Conservation (phyloP, 35 echinoderm and acorn worm genomes). For the Stichopus chloronotus region DNA sequence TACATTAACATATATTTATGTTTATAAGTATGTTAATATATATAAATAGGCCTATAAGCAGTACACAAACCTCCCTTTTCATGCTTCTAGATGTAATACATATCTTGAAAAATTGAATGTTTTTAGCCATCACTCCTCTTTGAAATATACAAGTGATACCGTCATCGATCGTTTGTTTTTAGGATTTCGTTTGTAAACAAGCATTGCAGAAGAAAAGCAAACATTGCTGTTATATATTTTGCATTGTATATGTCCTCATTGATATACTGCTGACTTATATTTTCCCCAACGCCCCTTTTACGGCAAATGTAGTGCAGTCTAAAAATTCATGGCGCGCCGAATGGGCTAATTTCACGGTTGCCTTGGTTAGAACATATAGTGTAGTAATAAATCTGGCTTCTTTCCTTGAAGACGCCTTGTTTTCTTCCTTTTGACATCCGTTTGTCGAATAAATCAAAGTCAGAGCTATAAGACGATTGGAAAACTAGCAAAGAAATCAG, state of each 20-base stretch:
- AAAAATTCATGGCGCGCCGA: conserved; percentile 14
- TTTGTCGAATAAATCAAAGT: conserved; percentile 11
- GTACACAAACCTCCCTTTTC: too few relatives aligned
- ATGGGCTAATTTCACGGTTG: conserved; percentile 20
- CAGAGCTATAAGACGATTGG: not conserved
- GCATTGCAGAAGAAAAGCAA: not conserved
- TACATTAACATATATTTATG: too few relatives aligned
- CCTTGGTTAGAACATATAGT: not conserved
- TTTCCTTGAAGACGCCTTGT: conserved; percentile 12
- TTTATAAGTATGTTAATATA: too few relatives aligned
- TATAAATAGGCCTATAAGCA: too few relatives aligned
- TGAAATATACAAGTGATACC: too few relatives aligned
- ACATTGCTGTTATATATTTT: not conserved
- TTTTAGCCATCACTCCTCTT: too few relatives aligned
- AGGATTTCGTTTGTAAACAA: not conserved
- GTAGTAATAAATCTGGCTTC: conserved; percentile 11
- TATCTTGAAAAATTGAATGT: too few relatives aligned
- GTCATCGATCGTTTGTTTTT: too few relatives aligned
- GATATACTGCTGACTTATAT: not conserved
- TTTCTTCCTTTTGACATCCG: conserved; percentile 1
- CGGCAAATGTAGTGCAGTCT: not conserved
- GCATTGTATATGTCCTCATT: not conserved
- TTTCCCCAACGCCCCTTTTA: not conserved
- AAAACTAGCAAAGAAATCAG: not conserved
- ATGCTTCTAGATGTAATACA: too few relatives aligned